A percentile compares a stretch with the other conserved stretches of the same genome.
Conservation (phyloP, 2,797 vertebrate genomes). For the Pipistrellus pipistrellus region DNA sequence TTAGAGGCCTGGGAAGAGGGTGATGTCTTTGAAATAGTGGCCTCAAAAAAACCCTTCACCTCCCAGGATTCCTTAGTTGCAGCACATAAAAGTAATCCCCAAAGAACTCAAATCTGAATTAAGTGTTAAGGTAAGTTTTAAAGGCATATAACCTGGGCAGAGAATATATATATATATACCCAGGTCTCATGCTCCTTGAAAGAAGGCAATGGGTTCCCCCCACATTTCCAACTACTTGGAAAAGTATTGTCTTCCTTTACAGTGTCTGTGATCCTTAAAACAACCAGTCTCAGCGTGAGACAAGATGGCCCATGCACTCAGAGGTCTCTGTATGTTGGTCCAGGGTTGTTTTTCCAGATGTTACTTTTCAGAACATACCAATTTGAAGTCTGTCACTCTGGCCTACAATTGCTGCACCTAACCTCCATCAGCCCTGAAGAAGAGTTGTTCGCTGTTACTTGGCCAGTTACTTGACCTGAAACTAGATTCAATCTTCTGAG, state of each 20-base stretch:
- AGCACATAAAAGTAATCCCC: conserved; percentile 26
- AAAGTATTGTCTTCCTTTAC: not conserved
- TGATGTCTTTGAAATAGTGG: conserved; percentile 68
- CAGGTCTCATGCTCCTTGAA: not conserved
- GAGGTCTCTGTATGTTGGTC: not conserved
- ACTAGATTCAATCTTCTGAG: not conserved
- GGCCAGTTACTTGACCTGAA: not conserved
- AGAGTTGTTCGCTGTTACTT: not conserved
- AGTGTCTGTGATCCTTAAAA: not conserved
- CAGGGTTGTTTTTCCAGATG: not conserved
- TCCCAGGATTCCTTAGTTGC: conserved; percentile 59
- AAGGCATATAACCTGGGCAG: not conserved
- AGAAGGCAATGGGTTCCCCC: not conserved
- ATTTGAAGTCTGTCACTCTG: not conserved
- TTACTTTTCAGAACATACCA: not conserved
- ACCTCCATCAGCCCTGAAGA: not conserved
- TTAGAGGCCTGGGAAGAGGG: conserved; percentile 66
- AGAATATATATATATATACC: not conserved
- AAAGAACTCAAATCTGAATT: conserved; percentile 41
- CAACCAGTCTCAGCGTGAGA: not conserved
- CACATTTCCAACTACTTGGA: not conserved
- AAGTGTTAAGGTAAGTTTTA: conserved; percentile 27
- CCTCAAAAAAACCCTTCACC: conserved; percentile 69
- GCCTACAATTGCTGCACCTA: not conserved
- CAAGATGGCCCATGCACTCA: not conserved